Evolutionary conservation across 2,888 invertebrate genomes (phyloP).

Genomic region (Spialia ferax): DNA sequence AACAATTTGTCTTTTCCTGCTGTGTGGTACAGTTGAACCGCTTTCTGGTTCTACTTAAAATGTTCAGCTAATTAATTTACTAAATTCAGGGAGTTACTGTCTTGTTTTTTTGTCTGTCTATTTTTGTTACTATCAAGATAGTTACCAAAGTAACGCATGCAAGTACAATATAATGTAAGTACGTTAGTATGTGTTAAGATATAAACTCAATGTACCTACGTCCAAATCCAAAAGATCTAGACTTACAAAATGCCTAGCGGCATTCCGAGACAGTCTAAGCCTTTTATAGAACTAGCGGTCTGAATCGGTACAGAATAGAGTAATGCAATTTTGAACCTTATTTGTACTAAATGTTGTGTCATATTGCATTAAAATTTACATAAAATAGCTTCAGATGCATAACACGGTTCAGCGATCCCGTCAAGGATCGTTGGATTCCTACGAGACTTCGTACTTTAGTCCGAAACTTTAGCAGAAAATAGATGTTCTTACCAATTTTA

Average conservation of each 20-base stretch:
- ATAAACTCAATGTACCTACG: neutral
- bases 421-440: slow-evolving; percentile 29
- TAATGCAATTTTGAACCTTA: slow-evolving; percentile 25
- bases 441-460: slow-evolving; percentile 12
- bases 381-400: slow-evolving; percentile 11
- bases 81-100: no score
- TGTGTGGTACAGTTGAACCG: no score
- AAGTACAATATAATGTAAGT: no score
- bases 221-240: slow-evolving; percentile 14
- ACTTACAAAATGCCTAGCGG: slow-evolving; percentile 18
- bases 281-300: slow-evolving; percentile 33
- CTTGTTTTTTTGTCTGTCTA: no score
- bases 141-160: no score
- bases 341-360: slow-evolving; percentile 11
- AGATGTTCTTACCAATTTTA: slow-evolving; percentile 2
- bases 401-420: slow-evolving; percentile 31
- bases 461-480: neutral
- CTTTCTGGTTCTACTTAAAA: no score
- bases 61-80: no score
- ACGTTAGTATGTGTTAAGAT: no score
- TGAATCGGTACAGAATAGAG: slow-evolving; percentile 23
- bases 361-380: slow-evolving; percentile 13
- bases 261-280: slow-evolving; percentile 32
- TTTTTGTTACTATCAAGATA: no score
- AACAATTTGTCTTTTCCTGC: no score